Evolutionary conservation across 2,888 invertebrate species (phyloP).

Genomic region (Melieria picta): DNA sequence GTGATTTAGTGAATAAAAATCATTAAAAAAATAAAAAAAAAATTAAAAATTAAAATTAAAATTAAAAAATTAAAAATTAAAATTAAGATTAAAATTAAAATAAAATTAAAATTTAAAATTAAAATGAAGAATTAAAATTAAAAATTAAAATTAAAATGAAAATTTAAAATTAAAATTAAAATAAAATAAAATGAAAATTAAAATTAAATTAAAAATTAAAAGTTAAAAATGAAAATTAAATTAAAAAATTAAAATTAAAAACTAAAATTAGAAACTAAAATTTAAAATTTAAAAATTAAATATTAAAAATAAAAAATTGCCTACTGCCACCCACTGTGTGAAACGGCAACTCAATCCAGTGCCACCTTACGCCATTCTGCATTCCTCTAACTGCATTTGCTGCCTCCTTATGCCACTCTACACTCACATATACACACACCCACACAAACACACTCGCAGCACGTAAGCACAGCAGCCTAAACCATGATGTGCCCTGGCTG

Average conservation of each 20-base stretch:
- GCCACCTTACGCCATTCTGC: neutral
- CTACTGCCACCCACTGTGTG: neutral
- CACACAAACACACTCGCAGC: no score
- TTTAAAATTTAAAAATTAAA: neutral
- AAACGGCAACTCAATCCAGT: neutral
- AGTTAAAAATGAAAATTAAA: neutral
- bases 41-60: neutral
- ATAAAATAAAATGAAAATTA: neutral
- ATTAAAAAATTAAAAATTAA: neutral
- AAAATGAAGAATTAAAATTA: slow-evolving; percentile 1
- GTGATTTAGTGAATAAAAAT: neutral
- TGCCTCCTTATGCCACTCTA: no score
- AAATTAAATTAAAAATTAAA: neutral
- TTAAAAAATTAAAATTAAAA: neutral
- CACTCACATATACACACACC: no score
- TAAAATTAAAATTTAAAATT: slow-evolving; percentile 1
- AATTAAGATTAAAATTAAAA: neutral
- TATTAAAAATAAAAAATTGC: neutral
- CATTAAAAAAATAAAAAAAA: neutral
- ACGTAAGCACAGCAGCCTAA: no score
- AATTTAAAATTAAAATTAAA: slow-evolving; percentile 7
- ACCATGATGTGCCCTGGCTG: no score
- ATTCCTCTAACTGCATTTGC: neutral
- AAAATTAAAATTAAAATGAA: neutral
- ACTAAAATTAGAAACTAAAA: neutral